Evolutionary conservation across 2,797 vertebrate species (phyloP), one percentile per base, ranked within the genome.

Genomic region (Serranus cabrilla): DNA sequence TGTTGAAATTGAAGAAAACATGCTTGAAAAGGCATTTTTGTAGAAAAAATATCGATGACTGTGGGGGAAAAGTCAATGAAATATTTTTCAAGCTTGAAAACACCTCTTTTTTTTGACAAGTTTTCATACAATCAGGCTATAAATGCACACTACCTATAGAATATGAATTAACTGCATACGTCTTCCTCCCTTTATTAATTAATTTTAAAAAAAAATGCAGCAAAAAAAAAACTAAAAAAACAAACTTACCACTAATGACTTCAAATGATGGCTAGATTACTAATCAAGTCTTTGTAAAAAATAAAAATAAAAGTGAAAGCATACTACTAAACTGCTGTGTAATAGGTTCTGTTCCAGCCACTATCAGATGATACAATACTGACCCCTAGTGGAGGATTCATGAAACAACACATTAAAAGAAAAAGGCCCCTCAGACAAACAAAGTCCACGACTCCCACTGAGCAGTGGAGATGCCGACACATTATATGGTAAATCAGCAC

Each of bases 321-420:
- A 51, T 11, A 16, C 21, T 39, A 13, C n/a, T 47, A 21, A 71
- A 39, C n/a, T 25, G 7, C 6, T 46, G 2, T 20, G 1, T 3
- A 13, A 37, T n/a, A 40, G 5, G 12, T 37, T 3, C 0, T 20
- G 4, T 1, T 42, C 18, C 23, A 50, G 56, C 8, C 14, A 17
- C 34, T 14, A 5, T 46, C 20, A 40, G 5, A 11, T 88, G 56
- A 67, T 89, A 49, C 85, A 84, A 89, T 23, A 84, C 85, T 92
- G 92, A 61, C 91, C 72, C 60, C 93, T 91, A 85, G 87, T 89
- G 94, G 65, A 42, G 1, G 0, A 50, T 65, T 42, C 23, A 2
- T 51, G 50, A 16, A 83, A 83, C 57, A 43, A 42, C 62, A 76
- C 4, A 21, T 76, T 74, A 64, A 23, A 69, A 57, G 34, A 52